phyloP scores from a whole-genome alignment of 1,140 invertebrate genomes.

The Phenacoccus solenopsis region DNA sequence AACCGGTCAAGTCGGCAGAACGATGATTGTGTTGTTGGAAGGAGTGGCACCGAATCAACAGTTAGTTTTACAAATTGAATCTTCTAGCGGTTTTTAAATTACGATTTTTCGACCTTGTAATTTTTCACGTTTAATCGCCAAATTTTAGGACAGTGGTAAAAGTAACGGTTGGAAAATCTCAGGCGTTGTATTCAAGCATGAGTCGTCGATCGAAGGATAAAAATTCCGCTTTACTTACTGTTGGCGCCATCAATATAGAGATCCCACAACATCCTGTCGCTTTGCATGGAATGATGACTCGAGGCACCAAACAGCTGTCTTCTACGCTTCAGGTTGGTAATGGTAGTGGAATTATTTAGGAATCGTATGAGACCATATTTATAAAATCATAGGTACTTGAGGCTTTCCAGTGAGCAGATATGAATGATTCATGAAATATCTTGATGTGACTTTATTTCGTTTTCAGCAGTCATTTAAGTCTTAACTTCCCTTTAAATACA shows the following conservation, averaged over 20 bases:
- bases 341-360: neutral
- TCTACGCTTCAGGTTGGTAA: conserved; percentile 62
- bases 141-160: conserved; percentile 73
- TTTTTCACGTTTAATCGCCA: neutral
- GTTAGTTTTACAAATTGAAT: conserved; percentile 36
- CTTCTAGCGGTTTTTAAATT: neutral
- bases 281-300: conserved; percentile 91
- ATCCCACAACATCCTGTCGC: conserved; percentile 95
- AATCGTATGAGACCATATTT: too few species aligned
- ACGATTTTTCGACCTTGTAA: neutral
- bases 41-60: conserved; percentile 80
- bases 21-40: conserved; percentile 84
- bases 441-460: too few species aligned
- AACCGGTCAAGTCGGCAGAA: conserved; percentile 78
- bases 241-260: conserved; percentile 81
- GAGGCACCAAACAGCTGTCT: conserved; percentile 82
- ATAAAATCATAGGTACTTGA: neutral
- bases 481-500: too few species aligned
- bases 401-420: neutral
- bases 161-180: conserved; percentile 81
- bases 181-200: conserved; percentile 75
- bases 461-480: too few species aligned
- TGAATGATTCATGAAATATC: too few species aligned
- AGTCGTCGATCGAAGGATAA: conserved; percentile 64
- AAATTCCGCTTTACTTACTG: conserved; percentile 72